phyloP scores from a whole-genome alignment of 2,113 vertebrate genomes.

The Rhodinocichla rosea region DNA sequence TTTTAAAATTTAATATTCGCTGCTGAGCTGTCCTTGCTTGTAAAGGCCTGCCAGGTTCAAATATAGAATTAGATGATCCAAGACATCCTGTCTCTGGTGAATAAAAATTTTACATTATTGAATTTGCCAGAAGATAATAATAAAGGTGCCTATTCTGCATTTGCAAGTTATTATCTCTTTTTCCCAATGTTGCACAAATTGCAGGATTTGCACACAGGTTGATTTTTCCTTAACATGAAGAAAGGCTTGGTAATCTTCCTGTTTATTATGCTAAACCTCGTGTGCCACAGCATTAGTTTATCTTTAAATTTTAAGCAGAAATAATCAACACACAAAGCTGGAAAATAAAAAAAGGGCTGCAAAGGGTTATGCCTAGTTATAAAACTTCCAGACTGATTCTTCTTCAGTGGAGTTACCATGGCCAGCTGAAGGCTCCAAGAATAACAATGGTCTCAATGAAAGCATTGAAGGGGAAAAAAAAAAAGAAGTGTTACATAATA shows the following conservation, averaged over 20 bases:
- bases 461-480: neutral
- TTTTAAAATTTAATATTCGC: constrained; percentile 47
- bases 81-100: neutral
- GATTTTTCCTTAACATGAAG: neutral
- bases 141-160: neutral
- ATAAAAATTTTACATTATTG: neutral
- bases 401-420: neutral
- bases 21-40: constrained; percentile 10
- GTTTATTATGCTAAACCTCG: neutral
- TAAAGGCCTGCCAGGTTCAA: constrained; percentile 44
- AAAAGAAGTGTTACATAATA: neutral
- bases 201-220: neutral
- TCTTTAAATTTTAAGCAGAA: neutral
- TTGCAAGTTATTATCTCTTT: neutral
- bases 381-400: neutral
- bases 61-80: constrained; percentile 27
- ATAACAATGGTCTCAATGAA: neutral
- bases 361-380: neutral
- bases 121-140: neutral
- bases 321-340: neutral
- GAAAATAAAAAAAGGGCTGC: neutral
- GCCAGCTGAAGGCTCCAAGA: neutral
- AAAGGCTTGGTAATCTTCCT: neutral
- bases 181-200: neutral
- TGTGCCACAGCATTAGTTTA: neutral